Percentiles rank a stretch among this genome's conserved stretches.
phyloP scores from a whole-genome alignment of 1,140 invertebrate species.

The Uloborus diversus region DNA sequence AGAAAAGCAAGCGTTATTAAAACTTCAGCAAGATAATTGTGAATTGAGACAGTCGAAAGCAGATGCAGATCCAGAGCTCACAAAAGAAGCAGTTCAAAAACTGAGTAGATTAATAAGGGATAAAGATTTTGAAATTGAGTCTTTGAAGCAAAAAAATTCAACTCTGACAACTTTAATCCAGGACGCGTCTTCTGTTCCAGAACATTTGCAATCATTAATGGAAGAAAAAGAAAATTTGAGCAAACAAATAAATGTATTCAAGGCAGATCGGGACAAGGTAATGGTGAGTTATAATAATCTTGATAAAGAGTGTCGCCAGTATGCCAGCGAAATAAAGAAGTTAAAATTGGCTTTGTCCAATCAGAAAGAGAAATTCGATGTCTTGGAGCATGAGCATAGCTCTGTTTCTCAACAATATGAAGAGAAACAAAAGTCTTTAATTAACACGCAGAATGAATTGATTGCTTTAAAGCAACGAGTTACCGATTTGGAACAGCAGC shows the following conservation, averaged over 20 bases:
- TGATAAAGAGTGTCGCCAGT: conserved; percentile 82
- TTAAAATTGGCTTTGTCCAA: conserved; percentile 68
- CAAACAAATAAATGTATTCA: conserved; percentile 63
- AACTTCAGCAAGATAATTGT: conserved; percentile 65
- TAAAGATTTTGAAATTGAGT: conserved; percentile 68
- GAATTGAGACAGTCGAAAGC: conserved; percentile 58
- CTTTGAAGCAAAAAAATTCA: conserved; percentile 66
- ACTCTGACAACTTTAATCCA: conserved; percentile 66
- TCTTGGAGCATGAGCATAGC: conserved; percentile 64
- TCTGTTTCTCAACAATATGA: conserved; percentile 62
- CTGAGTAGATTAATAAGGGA: conserved; percentile 66
- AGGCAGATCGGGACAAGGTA: conserved; percentile 77
- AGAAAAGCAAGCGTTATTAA: conserved; percentile 64
- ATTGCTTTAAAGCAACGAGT: conserved; percentile 67
- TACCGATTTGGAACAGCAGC: conserved; percentile 66
- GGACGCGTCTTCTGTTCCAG: conserved; percentile 53
- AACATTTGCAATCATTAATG: conserved; percentile 59
- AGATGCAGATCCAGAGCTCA: conserved; percentile 62
- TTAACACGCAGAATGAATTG: conserved; percentile 70
- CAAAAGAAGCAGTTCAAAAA: conserved; percentile 65
- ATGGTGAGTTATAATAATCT: conserved; percentile 79
- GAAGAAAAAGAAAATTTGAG: conserved; percentile 65
- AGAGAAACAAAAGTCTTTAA: conserved; percentile 67
- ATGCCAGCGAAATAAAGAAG: conserved; percentile 83
- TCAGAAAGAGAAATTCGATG: conserved; percentile 63